Evolutionary conservation across 2,113 vertebrate genomes (phyloP).

Genomic region (Athene cunicularia): DNA sequence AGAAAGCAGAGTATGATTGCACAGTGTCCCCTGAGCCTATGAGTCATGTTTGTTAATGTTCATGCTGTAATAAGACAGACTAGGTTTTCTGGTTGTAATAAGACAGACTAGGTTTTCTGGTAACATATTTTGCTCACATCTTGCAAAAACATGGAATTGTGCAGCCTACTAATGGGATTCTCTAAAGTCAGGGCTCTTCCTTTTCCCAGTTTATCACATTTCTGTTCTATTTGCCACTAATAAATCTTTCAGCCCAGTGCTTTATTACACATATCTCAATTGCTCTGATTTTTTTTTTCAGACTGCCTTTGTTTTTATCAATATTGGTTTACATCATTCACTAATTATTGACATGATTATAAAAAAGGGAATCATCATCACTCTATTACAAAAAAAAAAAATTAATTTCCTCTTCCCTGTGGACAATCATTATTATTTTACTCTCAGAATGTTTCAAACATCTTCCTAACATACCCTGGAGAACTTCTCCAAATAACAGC

Average conservation of each 20-base stretch:
- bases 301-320: neutral
- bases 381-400: neutral
- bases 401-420: neutral
- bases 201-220: neutral
- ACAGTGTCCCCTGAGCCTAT: neutral
- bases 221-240: neutral
- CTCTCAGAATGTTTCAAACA: neutral
- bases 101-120: neutral
- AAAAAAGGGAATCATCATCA: neutral
- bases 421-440: neutral
- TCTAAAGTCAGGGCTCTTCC: neutral
- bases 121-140: neutral
- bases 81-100: neutral
- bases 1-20: neutral
- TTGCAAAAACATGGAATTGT: neutral
- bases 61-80: neutral
- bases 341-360: neutral
- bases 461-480: neutral
- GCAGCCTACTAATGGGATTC: neutral
- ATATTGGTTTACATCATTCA: neutral
- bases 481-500: neutral
- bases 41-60: neutral
- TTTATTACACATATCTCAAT: neutral
- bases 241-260: neutral
- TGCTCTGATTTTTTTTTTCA: neutral